These are phyloP conservation scores for Oithona nana DNA, from an alignment of 2,888 invertebrate genomes.

Conservation along the genomic window DNA sequence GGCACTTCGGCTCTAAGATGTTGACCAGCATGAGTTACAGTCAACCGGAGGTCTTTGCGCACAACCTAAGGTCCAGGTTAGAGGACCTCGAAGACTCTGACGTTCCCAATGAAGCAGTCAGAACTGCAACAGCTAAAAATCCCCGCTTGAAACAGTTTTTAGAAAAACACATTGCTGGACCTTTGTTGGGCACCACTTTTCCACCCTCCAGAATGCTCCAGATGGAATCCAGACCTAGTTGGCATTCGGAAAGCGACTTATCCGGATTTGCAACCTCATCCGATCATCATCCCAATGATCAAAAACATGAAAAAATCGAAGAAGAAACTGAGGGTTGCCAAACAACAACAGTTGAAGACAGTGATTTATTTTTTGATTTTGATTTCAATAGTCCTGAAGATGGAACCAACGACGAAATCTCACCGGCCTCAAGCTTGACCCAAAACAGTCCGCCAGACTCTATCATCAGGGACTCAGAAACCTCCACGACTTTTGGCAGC, in stretches of 20 bases:
- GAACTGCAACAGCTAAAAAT: too few relatives aligned
- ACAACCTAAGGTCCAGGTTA: not conserved
- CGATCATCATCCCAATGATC: not conserved
- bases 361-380: conserved; percentile 2
- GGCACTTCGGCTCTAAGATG: not conserved
- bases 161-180: too few relatives aligned
- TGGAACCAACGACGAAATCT: not conserved
- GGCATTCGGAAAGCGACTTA: not conserved
- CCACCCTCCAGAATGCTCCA: not conserved
- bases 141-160: too few relatives aligned
- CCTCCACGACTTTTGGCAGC: not conserved
- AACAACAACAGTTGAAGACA: too few relatives aligned
- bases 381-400: not conserved
- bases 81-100: not conserved
- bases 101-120: not conserved
- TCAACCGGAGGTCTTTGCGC: not conserved
- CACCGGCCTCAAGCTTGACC: too few relatives aligned
- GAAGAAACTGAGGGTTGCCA: not conserved
- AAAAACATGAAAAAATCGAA: not conserved
- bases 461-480: not conserved
- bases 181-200: too few relatives aligned
- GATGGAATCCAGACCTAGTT: not conserved
- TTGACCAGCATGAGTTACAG: conserved; percentile 6
- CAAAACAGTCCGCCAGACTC: not conserved
- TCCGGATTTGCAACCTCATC: too few relatives aligned